Evolutionary conservation across 2,797 vertebrate species (phyloP).

Genomic region (Poecilia velifera): DNA sequence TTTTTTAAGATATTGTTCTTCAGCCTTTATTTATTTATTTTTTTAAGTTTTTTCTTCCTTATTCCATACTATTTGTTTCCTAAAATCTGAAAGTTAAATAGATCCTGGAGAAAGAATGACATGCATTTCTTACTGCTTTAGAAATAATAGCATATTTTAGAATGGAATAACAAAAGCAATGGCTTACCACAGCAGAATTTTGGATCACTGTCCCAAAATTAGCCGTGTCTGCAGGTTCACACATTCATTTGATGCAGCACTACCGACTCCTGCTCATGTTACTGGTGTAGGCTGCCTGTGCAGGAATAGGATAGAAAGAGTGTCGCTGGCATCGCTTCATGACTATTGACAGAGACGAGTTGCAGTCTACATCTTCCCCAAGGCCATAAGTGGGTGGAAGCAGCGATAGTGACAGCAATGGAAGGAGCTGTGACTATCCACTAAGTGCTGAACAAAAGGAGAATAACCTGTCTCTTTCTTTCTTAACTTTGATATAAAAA

Average conservation of each 20-base stretch:
- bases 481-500: slow-evolving; percentile 1
- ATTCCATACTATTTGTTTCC: not conserved
- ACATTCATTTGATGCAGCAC: slow-evolving; percentile 27
- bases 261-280: slow-evolving; percentile 27
- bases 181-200: slow-evolving; percentile 3
- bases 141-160: slow-evolving; percentile 11
- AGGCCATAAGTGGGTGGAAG: slow-evolving; percentile 14
- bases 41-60: not conserved
- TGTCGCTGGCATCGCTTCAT: slow-evolving; percentile 5
- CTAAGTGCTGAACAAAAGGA: slow-evolving; percentile 21
- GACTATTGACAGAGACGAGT: slow-evolving; percentile 15
- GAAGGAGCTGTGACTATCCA: slow-evolving; percentile 16
- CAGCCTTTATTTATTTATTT: not conserved
- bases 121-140: not conserved
- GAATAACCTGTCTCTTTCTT: not conserved
- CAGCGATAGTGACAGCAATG: slow-evolving; percentile 7
- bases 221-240: slow-evolving; percentile 34
- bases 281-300: not conserved
- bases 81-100: not conserved
- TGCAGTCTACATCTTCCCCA: slow-evolving; percentile 24
- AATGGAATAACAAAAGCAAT: slow-evolving; percentile 20
- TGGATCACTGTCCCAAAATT: slow-evolving; percentile 34
- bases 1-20: not conserved
- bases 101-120: not conserved
- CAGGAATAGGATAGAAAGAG: slow-evolving; percentile 25